Evolutionary conservation across 2,888 invertebrate species (phyloP), one percentile per base, ranked within the genome.

Genomic region (Argyresthia albistria): DNA sequence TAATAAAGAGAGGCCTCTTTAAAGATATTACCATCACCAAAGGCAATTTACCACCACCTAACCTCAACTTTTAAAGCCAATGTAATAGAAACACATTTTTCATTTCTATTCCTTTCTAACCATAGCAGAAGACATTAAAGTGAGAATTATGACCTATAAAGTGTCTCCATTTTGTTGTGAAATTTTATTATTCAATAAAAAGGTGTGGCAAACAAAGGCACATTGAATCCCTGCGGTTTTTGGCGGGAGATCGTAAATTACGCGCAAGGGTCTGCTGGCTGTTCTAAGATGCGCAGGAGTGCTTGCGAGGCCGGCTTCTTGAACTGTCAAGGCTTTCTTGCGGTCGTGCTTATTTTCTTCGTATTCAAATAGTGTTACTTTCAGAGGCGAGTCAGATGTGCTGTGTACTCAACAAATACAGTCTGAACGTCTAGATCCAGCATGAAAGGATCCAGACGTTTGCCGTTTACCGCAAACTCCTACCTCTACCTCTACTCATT

Each of bases 131-230:
- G 65, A 67, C 69, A 67, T 76, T 76, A 79, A 79, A 73, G 64
- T 62, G 60, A 11, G 63, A 80, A 81, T 84, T 79, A 84, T 77
- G 78, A 77, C 74, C 84, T 81, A 82, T 84, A 86, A 86, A 84
- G 69, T 70, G 65, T 67, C 76, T 76, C 69, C 80, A 82, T 83
- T 81, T 82, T 78, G 77, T 70, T 71, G 70, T 76, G 80, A 71
- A 81, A 46, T 52, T 55, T 86, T 86, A 87, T 86, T 83, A 76
- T 86, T 80, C 83, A 84, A 86, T 86, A 87, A 87, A 86, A 80
- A 65, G 64, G 67, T 69, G 64, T 73, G 66, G 67, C 73, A 80
- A 14, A 84, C 84, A 87, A 84, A 84, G 82, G 82, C 76, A 76
- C 79, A 80, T 84, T 80, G 80, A 73, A 70, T 77, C 74, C 71